Evolutionary conservation across 2,888 invertebrate genomes (phyloP).

Genomic region (Ophion slaviceki): DNA sequence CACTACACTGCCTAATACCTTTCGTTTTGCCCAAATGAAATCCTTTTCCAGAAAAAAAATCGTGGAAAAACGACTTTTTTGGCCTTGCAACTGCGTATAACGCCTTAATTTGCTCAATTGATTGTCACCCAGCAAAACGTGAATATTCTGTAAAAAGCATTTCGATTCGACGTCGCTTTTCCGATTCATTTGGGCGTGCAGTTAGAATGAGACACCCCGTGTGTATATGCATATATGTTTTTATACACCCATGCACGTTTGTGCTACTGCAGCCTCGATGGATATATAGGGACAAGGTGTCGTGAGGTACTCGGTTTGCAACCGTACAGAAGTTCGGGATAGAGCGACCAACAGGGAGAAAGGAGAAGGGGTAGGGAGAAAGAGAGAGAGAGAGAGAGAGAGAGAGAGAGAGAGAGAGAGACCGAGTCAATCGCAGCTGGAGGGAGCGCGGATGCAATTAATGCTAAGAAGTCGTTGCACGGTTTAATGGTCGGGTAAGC

Average conservation of each 20-base stretch:
- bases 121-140: no score
- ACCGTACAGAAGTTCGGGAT: slow-evolving; percentile 20
- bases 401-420: slow-evolving; percentile 29
- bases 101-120: no score
- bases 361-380: background rate
- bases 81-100: no score
- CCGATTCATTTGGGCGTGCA: no score
- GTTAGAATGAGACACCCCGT: background rate
- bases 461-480: slow-evolving; percentile 80
- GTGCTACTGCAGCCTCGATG: slow-evolving; percentile 11
- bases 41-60: no score
- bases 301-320: slow-evolving; percentile 41
- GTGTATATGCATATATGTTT: slow-evolving; percentile 4
- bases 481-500: slow-evolving; percentile 79
- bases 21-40: no score
- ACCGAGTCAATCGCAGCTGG: slow-evolving; percentile 70
- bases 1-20: no score
- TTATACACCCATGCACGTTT: slow-evolving; percentile 7
- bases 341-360: background rate
- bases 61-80: no score
- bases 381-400: slow-evolving; percentile 11
- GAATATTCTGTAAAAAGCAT: no score
- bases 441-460: slow-evolving; percentile 79
- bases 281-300: slow-evolving; percentile 23
- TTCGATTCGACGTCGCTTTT: no score